phyloP scores from a whole-genome alignment of 1,140 invertebrate species.

The Oreohelix idahoensis region DNA sequence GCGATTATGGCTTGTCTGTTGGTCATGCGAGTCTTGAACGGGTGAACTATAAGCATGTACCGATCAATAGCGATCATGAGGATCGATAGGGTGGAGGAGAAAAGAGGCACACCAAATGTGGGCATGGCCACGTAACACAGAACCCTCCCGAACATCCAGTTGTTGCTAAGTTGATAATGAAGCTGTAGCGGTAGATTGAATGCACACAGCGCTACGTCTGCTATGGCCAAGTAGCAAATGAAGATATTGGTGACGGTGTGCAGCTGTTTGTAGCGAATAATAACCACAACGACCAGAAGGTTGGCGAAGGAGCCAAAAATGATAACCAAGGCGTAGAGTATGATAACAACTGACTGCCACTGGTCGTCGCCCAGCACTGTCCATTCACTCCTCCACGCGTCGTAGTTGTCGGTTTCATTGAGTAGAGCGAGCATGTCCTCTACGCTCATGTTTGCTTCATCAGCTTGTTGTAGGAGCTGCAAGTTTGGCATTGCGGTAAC shows the following conservation, averaged over 20 bases:
- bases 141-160: constrained; percentile 83
- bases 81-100: constrained; percentile 82
- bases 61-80: constrained; percentile 82
- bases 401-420: constrained; percentile 39
- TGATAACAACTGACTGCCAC: constrained; percentile 64
- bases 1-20: constrained; percentile 57
- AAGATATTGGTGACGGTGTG: constrained; percentile 98
- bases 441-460: constrained; percentile 34
- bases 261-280: constrained; percentile 90
- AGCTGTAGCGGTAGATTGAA: constrained; percentile 84
- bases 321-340: constrained; percentile 69
- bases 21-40: constrained; percentile 71
- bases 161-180: constrained; percentile 86
- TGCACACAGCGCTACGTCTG: constrained; percentile 93
- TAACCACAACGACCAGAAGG: constrained; percentile 87
- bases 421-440: constrained; percentile 38
- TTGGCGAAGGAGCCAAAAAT: constrained; percentile 80
- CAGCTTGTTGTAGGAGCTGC: too few species aligned
- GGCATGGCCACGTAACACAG: constrained; percentile 69
- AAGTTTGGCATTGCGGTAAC: too few species aligned
- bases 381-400: constrained; percentile 47
- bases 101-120: constrained; percentile 77
- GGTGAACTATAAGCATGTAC: constrained; percentile 79
- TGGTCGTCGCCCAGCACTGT: constrained; percentile 52
- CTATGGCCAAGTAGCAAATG: constrained; percentile 94